Percentiles rank a stretch among this genome's conserved stretches.
Conservation (phyloP, 37 sponge, comb jelly and placozoan genomes). For the Halichondria panicea region DNA sequence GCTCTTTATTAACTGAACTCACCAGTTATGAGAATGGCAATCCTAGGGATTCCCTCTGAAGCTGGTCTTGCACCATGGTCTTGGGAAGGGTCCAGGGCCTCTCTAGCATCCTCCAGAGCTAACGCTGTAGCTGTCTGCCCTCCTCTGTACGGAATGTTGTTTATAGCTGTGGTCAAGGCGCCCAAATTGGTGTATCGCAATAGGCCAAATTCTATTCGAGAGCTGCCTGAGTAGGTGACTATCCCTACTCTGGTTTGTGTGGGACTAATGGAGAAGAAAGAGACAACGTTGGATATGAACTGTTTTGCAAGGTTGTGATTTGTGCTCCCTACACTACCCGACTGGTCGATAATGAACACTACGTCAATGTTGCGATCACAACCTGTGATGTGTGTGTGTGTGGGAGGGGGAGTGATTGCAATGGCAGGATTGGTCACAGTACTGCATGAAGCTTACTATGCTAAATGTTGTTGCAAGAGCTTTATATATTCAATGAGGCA, state of each 20-base stretch:
- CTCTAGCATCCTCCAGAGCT: slow-evolving; percentile 42
- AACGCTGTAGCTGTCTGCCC: slow-evolving; percentile 65
- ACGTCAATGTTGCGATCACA: slow-evolving; percentile 69
- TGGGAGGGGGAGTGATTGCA: background rate
- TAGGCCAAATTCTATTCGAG: slow-evolving; percentile 51
- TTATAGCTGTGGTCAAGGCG: slow-evolving; percentile 21
- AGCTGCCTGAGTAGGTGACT: slow-evolving; percentile 50
- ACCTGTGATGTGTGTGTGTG: slow-evolving; percentile 26
- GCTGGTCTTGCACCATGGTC: slow-evolving; percentile 71
- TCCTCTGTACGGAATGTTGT: slow-evolving; percentile 23
- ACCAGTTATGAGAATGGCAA: slow-evolving; percentile 83
- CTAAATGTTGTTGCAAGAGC: background rate
- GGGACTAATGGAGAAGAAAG: slow-evolving; percentile 61
- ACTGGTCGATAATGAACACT: slow-evolving; percentile 77
- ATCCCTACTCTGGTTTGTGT: slow-evolving; percentile 61
- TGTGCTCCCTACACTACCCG: slow-evolving; percentile 66
- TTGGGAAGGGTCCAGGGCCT: slow-evolving; percentile 30
- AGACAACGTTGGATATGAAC: slow-evolving; percentile 61
- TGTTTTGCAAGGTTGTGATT: slow-evolving; percentile 65
- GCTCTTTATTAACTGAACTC: too few species aligned
- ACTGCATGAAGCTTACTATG: background rate
- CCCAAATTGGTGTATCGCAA: slow-evolving; percentile 10
- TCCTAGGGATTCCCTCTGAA: slow-evolving; percentile 72
- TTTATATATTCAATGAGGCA: background rate
- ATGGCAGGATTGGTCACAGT: background rate